phyloP scores from a whole-genome alignment of 2,113 vertebrate species.

The Hippocampus abdominalis region DNA sequence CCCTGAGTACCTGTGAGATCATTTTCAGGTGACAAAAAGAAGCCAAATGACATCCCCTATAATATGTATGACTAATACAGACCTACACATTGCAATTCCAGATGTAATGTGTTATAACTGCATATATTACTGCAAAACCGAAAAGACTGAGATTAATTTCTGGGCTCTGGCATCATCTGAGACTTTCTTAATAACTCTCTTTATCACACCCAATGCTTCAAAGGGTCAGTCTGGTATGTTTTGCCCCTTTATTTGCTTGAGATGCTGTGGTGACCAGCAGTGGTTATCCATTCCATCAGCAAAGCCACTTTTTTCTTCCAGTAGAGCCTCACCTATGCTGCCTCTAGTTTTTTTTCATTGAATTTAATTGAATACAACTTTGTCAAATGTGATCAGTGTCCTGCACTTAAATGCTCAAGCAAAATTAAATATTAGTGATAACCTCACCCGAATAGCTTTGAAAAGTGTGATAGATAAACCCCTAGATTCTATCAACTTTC shows the following conservation, averaged over 20 bases:
- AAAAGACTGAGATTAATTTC: background rate
- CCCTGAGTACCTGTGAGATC: too few relatives aligned
- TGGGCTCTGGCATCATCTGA: conserved; percentile 2
- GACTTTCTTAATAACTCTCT: background rate
- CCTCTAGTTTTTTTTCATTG: too few relatives aligned
- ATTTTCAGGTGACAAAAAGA: too few relatives aligned
- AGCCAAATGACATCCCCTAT: too few relatives aligned
- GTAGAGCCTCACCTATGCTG: conserved; percentile 16
- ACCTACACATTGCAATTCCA: background rate
- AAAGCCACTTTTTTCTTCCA: conserved; percentile 26
- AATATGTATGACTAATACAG: background rate
- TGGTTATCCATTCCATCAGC: conserved; percentile 40
- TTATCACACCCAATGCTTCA: conserved; percentile 6
- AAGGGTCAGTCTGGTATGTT: background rate
- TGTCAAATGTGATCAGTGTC: conserved; percentile 27
- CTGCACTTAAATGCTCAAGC: background rate
- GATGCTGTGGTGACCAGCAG: conserved; percentile 31
- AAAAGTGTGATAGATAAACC: background rate
- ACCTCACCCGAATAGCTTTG: background rate
- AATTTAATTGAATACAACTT: too few relatives aligned
- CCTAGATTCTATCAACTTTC: background rate
- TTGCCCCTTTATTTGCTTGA: background rate
- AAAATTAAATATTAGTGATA: background rate
- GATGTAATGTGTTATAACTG: conserved; percentile 40
- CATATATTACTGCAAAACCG: conserved; percentile 16